phyloP scores from a whole-genome alignment of 1,140 invertebrate species.

The Pseudobourletiella spinata region DNA sequence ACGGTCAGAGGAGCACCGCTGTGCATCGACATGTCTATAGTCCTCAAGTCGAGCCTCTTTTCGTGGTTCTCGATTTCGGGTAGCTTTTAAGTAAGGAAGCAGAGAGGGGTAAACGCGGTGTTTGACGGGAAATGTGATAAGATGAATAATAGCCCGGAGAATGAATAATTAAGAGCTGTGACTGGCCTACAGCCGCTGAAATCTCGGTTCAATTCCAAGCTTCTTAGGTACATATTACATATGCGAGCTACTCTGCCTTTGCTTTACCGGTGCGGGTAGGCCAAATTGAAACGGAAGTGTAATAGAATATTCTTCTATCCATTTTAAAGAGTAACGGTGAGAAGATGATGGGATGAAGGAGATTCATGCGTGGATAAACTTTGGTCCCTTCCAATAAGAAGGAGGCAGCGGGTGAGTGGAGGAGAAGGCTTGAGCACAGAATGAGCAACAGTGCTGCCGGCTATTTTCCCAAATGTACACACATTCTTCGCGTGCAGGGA shows the following conservation, averaged over 20 bases:
- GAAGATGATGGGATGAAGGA: no score
- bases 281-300: neutral
- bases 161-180: neutral
- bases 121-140: neutral
- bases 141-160: neutral
- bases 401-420: no score
- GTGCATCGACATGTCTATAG: no score
- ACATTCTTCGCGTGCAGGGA: neutral
- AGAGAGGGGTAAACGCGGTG: neutral
- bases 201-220: neutral
- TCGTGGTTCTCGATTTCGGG: neutral
- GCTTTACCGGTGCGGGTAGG: neutral
- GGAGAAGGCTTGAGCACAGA: neutral
- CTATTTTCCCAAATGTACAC: no score
- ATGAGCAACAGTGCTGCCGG: no score
- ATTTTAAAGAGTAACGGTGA: neutral
- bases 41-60: neutral
- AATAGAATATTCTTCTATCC: neutral
- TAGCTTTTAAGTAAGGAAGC: neutral
- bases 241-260: neutral
- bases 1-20: no score
- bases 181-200: neutral
- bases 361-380: no score
- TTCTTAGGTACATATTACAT: neutral
- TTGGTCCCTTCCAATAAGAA: no score